A percentile compares a stretch with the other conserved stretches of the same genome.
Conservation (phyloP, 2,797 vertebrate species). For the Agapornis canus region DNA sequence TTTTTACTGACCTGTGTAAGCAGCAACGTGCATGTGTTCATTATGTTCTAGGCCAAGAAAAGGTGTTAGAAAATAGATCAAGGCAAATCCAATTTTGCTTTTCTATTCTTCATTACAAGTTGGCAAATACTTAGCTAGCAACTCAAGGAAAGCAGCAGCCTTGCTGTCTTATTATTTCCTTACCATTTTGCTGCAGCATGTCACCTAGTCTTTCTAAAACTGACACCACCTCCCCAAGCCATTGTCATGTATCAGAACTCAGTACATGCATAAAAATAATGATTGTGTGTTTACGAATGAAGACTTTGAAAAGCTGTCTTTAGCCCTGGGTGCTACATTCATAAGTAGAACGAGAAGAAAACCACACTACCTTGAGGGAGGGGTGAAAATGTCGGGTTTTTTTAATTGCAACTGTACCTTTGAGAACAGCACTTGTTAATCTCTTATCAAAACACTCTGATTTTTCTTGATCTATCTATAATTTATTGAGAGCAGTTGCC, state of each 20-base stretch:
- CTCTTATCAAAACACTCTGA: constrained; percentile 22
- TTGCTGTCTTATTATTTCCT: neutral
- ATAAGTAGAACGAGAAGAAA: neutral
- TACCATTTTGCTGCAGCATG: neutral
- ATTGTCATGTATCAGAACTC: neutral
- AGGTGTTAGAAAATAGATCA: neutral
- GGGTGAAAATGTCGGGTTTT: constrained; percentile 8
- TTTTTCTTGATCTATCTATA: constrained; percentile 54
- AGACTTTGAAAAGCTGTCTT: neutral
- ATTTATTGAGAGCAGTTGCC: constrained; percentile 28
- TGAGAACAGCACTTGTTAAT: constrained; percentile 9
- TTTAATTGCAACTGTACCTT: neutral
- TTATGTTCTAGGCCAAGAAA: neutral
- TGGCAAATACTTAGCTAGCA: neutral
- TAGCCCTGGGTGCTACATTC: neutral
- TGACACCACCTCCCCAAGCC: neutral
- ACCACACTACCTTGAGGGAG: neutral
- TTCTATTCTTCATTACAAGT: neutral
- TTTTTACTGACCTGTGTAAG: neutral
- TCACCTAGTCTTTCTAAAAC: neutral
- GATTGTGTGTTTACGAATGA: neutral
- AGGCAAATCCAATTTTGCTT: neutral
- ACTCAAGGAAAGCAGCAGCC: neutral
- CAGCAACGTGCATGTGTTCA: neutral
- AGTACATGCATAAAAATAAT: neutral